phyloP scores from a whole-genome alignment of 2,888 invertebrate genomes.

The Thyatira batis region DNA sequence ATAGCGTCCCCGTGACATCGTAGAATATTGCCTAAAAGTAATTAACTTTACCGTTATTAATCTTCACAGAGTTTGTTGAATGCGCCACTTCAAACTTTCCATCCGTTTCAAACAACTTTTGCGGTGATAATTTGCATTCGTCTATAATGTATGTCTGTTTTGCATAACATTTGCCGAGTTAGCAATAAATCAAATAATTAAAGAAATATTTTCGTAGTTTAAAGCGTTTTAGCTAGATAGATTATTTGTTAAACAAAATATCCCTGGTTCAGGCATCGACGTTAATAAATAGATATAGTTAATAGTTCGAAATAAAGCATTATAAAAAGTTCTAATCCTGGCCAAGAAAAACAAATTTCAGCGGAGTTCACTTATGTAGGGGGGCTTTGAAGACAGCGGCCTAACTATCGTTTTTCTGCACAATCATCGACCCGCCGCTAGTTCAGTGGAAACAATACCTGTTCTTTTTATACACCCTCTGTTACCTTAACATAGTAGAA shows the following conservation, averaged over 20 bases:
- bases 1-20: constrained; percentile 23
- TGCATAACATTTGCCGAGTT: neutral
- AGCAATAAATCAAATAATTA: neutral
- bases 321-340: neutral
- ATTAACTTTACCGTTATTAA: constrained; percentile 55
- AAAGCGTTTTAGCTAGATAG: too few relatives aligned
- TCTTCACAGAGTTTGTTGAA: constrained; percentile 41
- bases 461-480: neutral
- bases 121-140: constrained; percentile 16
- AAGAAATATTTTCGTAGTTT: too few relatives aligned
- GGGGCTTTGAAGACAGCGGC: neutral
- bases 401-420: neutral
- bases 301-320: neutral
- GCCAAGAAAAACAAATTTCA: neutral
- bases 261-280: too few relatives aligned
- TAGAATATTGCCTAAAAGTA: constrained; percentile 46
- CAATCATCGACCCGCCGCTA: neutral
- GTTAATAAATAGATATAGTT: too few relatives aligned
- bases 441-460: neutral
- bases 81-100: constrained; percentile 37
- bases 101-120: constrained; percentile 23
- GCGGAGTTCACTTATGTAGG: neutral
- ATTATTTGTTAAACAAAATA: too few relatives aligned
- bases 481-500: too few relatives aligned
- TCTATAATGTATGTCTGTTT: neutral